Conservation (phyloP, 2,888 invertebrate species). For the Ophion ellenae region DNA sequence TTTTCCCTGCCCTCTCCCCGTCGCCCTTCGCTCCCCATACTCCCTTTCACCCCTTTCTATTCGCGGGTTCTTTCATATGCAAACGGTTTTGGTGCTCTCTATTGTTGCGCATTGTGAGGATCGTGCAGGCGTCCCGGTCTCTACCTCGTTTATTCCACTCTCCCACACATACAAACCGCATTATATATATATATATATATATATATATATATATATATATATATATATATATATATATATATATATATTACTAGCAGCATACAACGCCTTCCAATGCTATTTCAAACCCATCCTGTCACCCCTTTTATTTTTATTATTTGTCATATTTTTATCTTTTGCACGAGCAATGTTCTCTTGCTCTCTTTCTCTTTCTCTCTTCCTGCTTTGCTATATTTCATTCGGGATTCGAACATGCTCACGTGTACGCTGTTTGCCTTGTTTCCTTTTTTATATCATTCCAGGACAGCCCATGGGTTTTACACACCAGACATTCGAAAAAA, state of each 20-base stretch:
- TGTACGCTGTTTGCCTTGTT: constrained; percentile 28
- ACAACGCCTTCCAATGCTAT: constrained; percentile 45
- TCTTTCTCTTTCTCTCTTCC: constrained; percentile 39
- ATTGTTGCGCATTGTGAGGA: constrained; percentile 81
- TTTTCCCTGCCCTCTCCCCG: constrained; percentile 63
- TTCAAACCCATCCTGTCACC: constrained; percentile 59
- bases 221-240: constrained; percentile 5
- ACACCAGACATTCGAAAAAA: constrained; percentile 36
- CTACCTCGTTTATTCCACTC: constrained; percentile 79
- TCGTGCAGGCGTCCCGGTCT: constrained; percentile 75
- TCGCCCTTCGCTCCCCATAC: constrained; percentile 66
- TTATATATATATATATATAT: constrained; percentile 37
- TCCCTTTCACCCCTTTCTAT: constrained; percentile 61
- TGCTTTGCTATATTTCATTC: constrained; percentile 65
- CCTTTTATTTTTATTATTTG: constrained; percentile 62
- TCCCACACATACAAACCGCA: constrained; percentile 68
- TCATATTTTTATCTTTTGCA: constrained; percentile 60
- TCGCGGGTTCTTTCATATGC: constrained; percentile 81
- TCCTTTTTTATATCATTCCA: constrained; percentile 40
- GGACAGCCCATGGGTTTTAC: constrained; percentile 30
- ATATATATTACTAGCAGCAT: background rate
- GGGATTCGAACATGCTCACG: constrained; percentile 53
- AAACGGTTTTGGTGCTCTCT: constrained; percentile 78
- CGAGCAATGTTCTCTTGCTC: constrained; percentile 42
- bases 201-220: constrained; percentile 24